Evolutionary conservation across 2,113 vertebrate genomes (phyloP), one percentile per base, ranked within the genome.

Genomic region (Microcebus griseorufus): DNA sequence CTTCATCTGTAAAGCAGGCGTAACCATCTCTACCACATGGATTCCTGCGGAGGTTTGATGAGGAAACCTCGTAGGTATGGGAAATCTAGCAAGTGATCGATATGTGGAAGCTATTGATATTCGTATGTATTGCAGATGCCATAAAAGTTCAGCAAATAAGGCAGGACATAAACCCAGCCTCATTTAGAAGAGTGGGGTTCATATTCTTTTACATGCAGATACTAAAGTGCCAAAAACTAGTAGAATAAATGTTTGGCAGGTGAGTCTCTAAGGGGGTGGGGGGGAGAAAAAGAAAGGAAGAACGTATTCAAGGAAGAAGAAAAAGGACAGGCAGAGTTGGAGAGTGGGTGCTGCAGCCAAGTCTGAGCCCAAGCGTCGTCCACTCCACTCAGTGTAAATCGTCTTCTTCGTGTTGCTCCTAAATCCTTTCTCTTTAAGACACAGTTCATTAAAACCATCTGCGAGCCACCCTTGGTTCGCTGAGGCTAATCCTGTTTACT

Each of bases 391-490:
- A 1, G 37, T 2, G 20, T 23, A 55, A 80, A 37, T 37, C 6
- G 1, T 48, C 75, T 79, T 48, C 75, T 79, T 27, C 34, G 1
- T 0, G 2, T n/a, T 88, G 37, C 86, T 34, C 82, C 78, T 76
- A 88, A 70, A 92, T 58, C 29, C 95, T 23, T 53, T 73, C 58
- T 96, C 93, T 96, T 67, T 96, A 96, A 97, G 87, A 83, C 48
- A 18, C 42, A 55, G 94, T 51, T 97, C 73, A 98, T 76, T 95
- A 88, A 97, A 97, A 93, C 86, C 97, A 98, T 93, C 90, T 94
- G 88, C 92, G 90, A 86, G 34, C 73, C 90, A 34, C 70, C 82
- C 86, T 95, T 87, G 87, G 83, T 95, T 95, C 90, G 93, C 96
- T 76, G 90, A 86, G 29, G 80, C 80, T 95, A 72, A 94, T 97